Evolutionary conservation across 2,888 invertebrate genomes (phyloP).

Genomic region (Myathropa florea): DNA sequence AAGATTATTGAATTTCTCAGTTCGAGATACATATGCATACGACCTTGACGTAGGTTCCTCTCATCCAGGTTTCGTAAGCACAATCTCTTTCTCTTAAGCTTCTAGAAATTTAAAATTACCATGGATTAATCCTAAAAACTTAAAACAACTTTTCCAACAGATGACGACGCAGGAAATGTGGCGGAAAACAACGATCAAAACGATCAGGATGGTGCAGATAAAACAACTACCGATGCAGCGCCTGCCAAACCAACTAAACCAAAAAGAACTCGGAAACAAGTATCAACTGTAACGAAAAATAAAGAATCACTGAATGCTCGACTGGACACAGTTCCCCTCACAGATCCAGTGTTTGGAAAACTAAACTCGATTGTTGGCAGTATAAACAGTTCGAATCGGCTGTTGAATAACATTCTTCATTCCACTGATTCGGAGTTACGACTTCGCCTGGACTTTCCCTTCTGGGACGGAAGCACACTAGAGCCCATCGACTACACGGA

Average conservation of each 20-base stretch:
- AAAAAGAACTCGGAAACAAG: slow-evolving; percentile 74
- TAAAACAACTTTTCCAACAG: slow-evolving; percentile 19
- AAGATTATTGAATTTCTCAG: too few relatives aligned
- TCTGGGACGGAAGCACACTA: slow-evolving; percentile 75
- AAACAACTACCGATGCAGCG: slow-evolving; percentile 36
- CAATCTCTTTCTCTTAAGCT: too few relatives aligned
- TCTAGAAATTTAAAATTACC: too few relatives aligned
- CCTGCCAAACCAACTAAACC: slow-evolving; percentile 74
- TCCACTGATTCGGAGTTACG: slow-evolving; percentile 81
- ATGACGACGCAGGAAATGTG: slow-evolving; percentile 22
- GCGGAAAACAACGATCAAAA: slow-evolving; percentile 29
- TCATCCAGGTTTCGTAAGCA: too few relatives aligned
- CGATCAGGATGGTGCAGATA: slow-evolving; percentile 52
- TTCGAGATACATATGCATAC: too few relatives aligned
- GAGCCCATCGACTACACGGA: slow-evolving; percentile 73
- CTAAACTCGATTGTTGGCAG: slow-evolving; percentile 84
- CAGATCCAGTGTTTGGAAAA: slow-evolving; percentile 84
- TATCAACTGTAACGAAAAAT: slow-evolving; percentile 79
- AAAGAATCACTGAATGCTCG: slow-evolving; percentile 79
- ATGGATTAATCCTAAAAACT: too few relatives aligned
- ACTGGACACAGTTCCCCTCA: slow-evolving; percentile 79
- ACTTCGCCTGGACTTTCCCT: slow-evolving; percentile 76
- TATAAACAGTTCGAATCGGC: slow-evolving; percentile 84
- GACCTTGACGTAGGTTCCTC: too few relatives aligned
- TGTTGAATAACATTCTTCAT: slow-evolving; percentile 83